phyloP scores from a whole-genome alignment of 2,888 invertebrate species.

The Glaucopsyche alexis region DNA sequence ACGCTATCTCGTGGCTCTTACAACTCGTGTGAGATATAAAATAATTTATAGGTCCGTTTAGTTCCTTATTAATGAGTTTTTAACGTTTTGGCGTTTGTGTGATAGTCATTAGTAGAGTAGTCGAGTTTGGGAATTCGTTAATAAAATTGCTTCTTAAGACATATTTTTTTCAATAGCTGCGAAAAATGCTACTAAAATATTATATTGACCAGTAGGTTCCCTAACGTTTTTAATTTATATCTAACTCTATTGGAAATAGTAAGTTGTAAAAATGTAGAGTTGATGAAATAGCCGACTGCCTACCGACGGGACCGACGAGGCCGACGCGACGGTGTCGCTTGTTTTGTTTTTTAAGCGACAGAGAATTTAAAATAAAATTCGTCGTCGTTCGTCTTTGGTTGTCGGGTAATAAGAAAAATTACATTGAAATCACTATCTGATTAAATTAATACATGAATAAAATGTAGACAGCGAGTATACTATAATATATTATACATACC shows the following conservation, averaged over 20 bases:
- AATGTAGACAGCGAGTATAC: no score
- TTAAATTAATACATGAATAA: background rate
- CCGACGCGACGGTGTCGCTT: no score
- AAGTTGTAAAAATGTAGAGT: no score
- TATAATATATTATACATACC: no score
- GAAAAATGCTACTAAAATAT: background rate
- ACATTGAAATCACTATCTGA: background rate
- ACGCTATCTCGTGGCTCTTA: background rate
- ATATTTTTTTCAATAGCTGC: background rate
- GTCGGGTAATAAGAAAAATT: background rate
- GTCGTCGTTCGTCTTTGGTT: background rate
- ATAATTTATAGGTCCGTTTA: background rate
- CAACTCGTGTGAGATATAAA: background rate
- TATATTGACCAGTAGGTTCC: background rate
- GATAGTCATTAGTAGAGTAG: background rate
- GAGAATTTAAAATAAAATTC: background rate
- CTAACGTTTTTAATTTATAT: no score
- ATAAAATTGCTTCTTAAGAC: background rate
- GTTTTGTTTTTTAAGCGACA: no score
- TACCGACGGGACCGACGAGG: no score
- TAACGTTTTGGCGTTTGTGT: background rate
- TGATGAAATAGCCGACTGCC: no score
- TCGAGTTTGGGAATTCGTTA: background rate
- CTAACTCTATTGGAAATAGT: no score
- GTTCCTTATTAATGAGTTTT: background rate